These are phyloP conservation scores for Indri indri DNA, from an alignment of 2,113 vertebrate species.

Conservation along the genomic window DNA sequence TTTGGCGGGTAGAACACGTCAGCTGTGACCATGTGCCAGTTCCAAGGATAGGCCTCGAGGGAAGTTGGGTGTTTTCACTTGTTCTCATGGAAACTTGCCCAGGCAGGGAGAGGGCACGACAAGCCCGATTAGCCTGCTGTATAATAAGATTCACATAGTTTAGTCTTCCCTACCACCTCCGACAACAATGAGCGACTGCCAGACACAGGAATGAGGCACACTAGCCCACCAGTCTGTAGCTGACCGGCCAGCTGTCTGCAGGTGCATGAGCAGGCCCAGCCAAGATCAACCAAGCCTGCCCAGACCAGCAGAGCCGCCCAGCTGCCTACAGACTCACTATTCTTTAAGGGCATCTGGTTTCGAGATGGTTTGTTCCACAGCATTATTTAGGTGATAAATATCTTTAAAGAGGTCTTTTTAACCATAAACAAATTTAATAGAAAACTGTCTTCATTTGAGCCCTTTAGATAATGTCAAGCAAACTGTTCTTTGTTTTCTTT, in stretches of 20 bases:
- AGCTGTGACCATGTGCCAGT: background rate
- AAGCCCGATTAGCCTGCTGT: background rate
- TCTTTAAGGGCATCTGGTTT: background rate
- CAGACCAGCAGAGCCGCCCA: background rate
- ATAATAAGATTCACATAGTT: background rate
- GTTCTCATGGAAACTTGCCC: background rate
- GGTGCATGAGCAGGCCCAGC: background rate
- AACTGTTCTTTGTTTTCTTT: background rate
- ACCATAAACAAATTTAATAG: background rate
- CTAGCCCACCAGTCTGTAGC: fast-evolving
- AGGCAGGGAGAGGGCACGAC: background rate
- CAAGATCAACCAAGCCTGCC: background rate
- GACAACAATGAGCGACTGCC: background rate
- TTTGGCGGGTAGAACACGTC: background rate
- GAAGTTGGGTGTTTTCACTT: background rate
- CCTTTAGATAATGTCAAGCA: background rate
- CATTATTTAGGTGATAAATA: background rate
- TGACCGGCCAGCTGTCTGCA: background rate
- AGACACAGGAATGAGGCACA: background rate
- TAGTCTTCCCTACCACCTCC: background rate
- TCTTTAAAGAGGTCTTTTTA: background rate
- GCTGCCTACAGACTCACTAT: background rate
- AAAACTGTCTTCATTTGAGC: conserved; percentile 28
- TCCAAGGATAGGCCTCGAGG: background rate
- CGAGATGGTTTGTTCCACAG: background rate